Conservation (phyloP, 30 jellyfish, hydroid and myxozoan genomes). For the Kudoa iwatai region DNA sequence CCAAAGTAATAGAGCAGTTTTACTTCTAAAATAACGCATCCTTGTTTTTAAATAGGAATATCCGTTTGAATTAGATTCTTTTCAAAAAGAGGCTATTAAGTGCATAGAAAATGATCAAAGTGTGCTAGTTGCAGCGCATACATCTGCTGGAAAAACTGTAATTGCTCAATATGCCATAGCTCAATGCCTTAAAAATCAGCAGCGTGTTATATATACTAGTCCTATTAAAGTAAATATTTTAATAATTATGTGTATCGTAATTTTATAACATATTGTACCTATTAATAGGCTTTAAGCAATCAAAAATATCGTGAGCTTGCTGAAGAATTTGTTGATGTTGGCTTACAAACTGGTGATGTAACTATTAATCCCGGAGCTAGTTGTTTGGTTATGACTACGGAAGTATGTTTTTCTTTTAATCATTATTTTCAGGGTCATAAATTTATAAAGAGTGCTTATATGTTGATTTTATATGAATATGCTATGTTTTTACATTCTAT, state of each 20-base stretch:
- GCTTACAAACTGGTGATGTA: constrained; percentile 80
- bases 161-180: constrained; percentile 46
- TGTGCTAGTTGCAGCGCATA: constrained; percentile 81
- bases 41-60: constrained; percentile 12
- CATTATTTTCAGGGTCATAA: background rate
- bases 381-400: constrained; percentile 62
- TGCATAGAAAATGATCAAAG: constrained; percentile 54
- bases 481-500: no score
- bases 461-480: no score
- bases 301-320: constrained; percentile 67
- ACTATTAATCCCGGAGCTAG: constrained; percentile 82
- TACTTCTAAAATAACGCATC: no score
- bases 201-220: constrained; percentile 66
- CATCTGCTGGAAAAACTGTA: constrained; percentile 96
- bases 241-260: no score
- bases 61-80: constrained; percentile 81
- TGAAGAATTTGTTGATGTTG: constrained; percentile 76
- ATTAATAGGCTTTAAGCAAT: constrained; percentile 80
- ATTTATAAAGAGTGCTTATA: no score
- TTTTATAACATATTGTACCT: no score
- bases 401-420: no score
- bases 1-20: no score
- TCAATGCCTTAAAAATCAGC: constrained; percentile 37
- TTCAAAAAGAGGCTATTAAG: constrained; percentile 66
- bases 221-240: no score